These are phyloP conservation scores for Hybognathus amarus DNA, from an alignment of 2,797 vertebrate species.

Conservation along the genomic window DNA sequence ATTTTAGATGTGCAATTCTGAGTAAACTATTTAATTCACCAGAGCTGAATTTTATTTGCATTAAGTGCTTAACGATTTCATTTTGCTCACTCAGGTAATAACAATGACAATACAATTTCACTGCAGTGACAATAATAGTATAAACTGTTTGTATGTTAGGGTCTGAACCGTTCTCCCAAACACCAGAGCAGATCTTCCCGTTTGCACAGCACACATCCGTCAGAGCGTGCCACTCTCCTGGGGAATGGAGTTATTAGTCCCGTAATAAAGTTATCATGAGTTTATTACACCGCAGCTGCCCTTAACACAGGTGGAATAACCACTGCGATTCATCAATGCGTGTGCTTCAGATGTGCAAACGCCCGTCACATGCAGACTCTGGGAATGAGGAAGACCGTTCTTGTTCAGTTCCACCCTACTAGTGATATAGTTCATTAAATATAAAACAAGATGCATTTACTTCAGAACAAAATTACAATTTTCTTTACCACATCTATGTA, in stretches of 20 bases:
- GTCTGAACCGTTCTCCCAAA: too few species aligned
- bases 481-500: neutral
- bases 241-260: constrained; percentile 28
- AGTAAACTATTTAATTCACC: neutral
- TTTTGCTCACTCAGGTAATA: neutral
- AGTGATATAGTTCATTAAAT: neutral
- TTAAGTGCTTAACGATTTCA: neutral
- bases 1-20: neutral
- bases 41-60: neutral
- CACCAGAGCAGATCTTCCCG: neutral
- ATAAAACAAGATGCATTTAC: neutral
- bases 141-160: neutral
- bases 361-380: neutral
- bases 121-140: neutral
- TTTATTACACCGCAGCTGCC: constrained; percentile 27
- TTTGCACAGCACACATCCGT: constrained; percentile 16
- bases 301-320: constrained; percentile 29
- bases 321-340: constrained; percentile 15
- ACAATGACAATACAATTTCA: neutral
- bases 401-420: neutral
- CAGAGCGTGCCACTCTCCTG: neutral
- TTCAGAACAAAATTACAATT: neutral
- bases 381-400: too few species aligned
- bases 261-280: constrained; percentile 32
- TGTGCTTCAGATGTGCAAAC: neutral